Conservation (phyloP, 2,113 vertebrate genomes). For the Pelmatolapia mariae region DNA sequence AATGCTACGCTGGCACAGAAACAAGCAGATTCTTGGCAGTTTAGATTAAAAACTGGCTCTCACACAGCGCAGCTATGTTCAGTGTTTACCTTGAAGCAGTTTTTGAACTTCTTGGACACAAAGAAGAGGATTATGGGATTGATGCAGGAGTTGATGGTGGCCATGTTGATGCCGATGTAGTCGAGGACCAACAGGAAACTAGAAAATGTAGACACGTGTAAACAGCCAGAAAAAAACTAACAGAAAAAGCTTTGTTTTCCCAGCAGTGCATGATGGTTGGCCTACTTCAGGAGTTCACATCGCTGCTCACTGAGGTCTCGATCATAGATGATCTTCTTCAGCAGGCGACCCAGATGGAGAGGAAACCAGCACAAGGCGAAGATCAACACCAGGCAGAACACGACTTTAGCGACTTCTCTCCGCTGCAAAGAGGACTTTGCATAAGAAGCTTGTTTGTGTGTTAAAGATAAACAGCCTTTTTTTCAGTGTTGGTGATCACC, state of each 20-base stretch:
- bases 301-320: slow-evolving; percentile 69
- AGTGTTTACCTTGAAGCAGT: slow-evolving; percentile 89
- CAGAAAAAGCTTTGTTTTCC: not conserved
- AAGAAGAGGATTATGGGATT: slow-evolving; percentile 95
- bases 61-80: not conserved
- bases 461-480: not conserved
- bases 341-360: slow-evolving; percentile 87
- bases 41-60: not conserved
- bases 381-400: slow-evolving; percentile 92
- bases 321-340: slow-evolving; percentile 83
- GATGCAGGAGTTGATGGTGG: slow-evolving; percentile 97
- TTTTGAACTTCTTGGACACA: slow-evolving; percentile 98
- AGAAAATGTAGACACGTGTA: slow-evolving; percentile 11
- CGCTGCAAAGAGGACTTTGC: slow-evolving; percentile 63
- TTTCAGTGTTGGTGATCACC: slow-evolving; percentile 51
- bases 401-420: slow-evolving; percentile 90
- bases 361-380: slow-evolving; percentile 98
- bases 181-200: slow-evolving; percentile 91
- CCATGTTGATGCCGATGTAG: slow-evolving; percentile 90
- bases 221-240: not conserved
- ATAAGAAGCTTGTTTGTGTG: not conserved
- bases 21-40: not conserved
- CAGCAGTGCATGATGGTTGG: not conserved
- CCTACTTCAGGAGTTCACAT: slow-evolving; percentile 88
- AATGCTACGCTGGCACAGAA: not conserved